phyloP scores from a whole-genome alignment of 2,113 vertebrate species.

The Oxyura jamaicensis region DNA sequence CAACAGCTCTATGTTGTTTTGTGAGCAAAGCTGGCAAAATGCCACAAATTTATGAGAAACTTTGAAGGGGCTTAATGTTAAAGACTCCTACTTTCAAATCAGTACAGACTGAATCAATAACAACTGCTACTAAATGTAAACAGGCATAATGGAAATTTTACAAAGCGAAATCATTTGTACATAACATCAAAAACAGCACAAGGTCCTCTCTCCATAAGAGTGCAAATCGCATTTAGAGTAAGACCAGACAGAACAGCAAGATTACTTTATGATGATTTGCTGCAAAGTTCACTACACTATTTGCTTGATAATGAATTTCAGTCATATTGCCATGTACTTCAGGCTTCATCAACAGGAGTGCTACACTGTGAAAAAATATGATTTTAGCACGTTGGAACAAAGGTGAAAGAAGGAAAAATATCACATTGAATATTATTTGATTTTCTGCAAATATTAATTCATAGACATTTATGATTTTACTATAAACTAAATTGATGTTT shows the following conservation, averaged over 20 bases:
- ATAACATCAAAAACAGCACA: slow-evolving; percentile 21
- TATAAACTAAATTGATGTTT: slow-evolving; percentile 59
- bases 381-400: slow-evolving; percentile 76
- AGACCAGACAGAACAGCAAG: slow-evolving; percentile 71
- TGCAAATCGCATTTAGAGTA: slow-evolving; percentile 69
- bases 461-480: slow-evolving; percentile 47
- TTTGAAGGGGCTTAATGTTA: slow-evolving; percentile 33
- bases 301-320: slow-evolving; percentile 80
- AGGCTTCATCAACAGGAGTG: slow-evolving; percentile 73
- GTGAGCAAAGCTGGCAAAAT: neutral
- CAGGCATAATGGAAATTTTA: slow-evolving; percentile 54
- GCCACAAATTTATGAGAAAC: slow-evolving; percentile 38
- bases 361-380: slow-evolving; percentile 60
- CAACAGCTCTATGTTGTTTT: neutral
- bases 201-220: slow-evolving; percentile 65
- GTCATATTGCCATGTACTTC: slow-evolving; percentile 71
- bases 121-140: neutral
- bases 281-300: slow-evolving; percentile 73
- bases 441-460: slow-evolving; percentile 73
- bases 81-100: slow-evolving; percentile 49
- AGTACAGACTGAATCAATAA: slow-evolving; percentile 27
- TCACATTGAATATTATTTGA: slow-evolving; percentile 70
- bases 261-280: slow-evolving; percentile 69
- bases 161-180: slow-evolving; percentile 51
- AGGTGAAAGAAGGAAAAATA: slow-evolving; percentile 53